Conservation (phyloP, 1,140 invertebrate species). For the Eriocheir sinensis region DNA sequence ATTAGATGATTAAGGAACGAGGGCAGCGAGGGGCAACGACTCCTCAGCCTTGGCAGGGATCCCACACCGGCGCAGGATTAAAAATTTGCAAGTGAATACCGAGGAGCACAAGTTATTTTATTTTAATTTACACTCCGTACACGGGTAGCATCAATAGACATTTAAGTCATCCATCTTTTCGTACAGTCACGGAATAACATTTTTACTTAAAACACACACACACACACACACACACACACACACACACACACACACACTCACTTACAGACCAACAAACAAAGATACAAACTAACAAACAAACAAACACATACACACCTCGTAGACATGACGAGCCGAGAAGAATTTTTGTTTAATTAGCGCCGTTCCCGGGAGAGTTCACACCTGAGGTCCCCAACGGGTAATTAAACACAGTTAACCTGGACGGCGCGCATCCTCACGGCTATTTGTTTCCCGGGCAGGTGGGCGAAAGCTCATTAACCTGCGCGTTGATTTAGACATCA, state of each 20-base stretch:
- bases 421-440: neutral
- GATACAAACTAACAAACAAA: neutral
- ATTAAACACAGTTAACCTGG: neutral
- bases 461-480: neutral
- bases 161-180: too few species aligned
- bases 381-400: neutral
- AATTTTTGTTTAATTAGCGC: conserved; percentile 26
- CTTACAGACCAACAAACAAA: too few species aligned
- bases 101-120: too few species aligned
- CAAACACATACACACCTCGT: neutral
- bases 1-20: too few species aligned
- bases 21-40: too few species aligned
- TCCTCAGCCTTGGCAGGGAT: too few species aligned
- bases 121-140: too few species aligned
- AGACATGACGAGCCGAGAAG: neutral
- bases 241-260: conserved; percentile 3
- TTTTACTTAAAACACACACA: too few species aligned
- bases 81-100: too few species aligned
- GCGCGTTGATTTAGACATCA: conserved; percentile 5
- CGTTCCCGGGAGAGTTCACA: neutral
- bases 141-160: too few species aligned
- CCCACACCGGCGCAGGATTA: too few species aligned
- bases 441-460: conserved; percentile 3
- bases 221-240: neutral
- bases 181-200: too few species aligned